Evolutionary conservation across 2,888 invertebrate genomes (phyloP).

Genomic region (Meghimatium bilineatum): DNA sequence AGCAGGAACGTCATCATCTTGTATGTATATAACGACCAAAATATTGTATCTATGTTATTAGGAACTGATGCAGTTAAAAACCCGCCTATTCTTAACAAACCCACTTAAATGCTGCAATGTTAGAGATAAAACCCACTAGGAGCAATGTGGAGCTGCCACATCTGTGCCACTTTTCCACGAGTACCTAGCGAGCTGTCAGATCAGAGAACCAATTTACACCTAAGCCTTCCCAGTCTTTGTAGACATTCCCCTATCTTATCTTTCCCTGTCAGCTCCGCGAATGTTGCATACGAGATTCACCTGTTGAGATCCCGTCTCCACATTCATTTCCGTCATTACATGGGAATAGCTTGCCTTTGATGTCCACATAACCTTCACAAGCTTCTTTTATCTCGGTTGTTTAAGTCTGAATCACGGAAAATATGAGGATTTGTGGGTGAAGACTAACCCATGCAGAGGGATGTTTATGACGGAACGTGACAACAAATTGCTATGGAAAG

Average conservation of each 20-base stretch:
- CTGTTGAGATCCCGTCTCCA: neutral
- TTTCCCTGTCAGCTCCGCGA: neutral
- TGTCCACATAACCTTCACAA: neutral
- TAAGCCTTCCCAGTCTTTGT: neutral
- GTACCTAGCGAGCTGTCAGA: neutral
- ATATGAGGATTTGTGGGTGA: neutral
- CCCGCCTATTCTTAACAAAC: neutral
- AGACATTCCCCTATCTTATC: conserved; percentile 2
- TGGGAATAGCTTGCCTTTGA: neutral
- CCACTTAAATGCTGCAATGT: neutral
- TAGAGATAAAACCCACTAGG: neutral
- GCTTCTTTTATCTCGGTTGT: neutral
- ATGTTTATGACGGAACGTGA: neutral
- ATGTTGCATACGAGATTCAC: neutral
- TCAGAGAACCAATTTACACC: neutral
- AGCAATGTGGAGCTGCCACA: neutral
- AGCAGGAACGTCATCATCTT: no score
- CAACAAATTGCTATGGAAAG: no score
- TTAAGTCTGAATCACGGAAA: neutral
- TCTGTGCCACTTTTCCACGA: neutral
- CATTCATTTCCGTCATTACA: neutral
- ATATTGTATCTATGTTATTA: no score
- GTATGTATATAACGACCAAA: no score
- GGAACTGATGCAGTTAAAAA: no score
- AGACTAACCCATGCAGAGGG: neutral